Percentiles rank a stretch among this genome's conserved stretches.
Conservation (phyloP, 2,888 invertebrate genomes). For the Leptopilina drosophilae region DNA sequence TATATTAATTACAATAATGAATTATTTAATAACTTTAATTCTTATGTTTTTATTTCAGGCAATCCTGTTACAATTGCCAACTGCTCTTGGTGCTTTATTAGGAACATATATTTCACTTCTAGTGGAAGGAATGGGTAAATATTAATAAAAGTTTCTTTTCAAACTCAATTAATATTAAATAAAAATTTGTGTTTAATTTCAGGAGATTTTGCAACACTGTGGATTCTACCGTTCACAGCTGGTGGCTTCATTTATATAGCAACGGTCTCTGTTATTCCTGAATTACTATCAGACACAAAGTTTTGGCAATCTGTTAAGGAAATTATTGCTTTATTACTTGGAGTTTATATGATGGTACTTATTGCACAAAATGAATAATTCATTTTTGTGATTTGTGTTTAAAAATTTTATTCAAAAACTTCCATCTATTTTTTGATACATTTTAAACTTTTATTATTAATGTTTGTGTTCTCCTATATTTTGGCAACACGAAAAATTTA, state of each 20-base stretch:
- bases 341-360: constrained; percentile 96
- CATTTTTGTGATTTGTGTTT: constrained; percentile 34
- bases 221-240: constrained; percentile 98
- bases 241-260: constrained; percentile 99
- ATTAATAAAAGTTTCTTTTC: constrained; percentile 4
- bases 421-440: background rate
- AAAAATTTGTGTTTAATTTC: constrained; percentile 69
- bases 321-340: constrained; percentile 90
- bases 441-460: too few species aligned
- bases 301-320: constrained; percentile 94
- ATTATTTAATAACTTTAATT: constrained; percentile 29
- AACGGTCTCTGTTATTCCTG: constrained; percentile 98
- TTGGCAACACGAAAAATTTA: too few species aligned
- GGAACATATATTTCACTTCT: constrained; percentile 94
- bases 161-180: background rate
- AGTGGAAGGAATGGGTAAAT: constrained; percentile 83
- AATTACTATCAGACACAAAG: constrained; percentile 92
- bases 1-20: constrained; percentile 15
- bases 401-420: background rate
- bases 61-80: constrained; percentile 94
- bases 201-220: constrained; percentile 85
- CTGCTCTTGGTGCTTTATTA: constrained; percentile 95
- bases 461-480: too few species aligned
- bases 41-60: constrained; percentile 79
- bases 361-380: constrained; percentile 88